Base-by-base conservation (phyloP, 2,113 vertebrate genomes). In the Hiodon tergisus region DNA sequence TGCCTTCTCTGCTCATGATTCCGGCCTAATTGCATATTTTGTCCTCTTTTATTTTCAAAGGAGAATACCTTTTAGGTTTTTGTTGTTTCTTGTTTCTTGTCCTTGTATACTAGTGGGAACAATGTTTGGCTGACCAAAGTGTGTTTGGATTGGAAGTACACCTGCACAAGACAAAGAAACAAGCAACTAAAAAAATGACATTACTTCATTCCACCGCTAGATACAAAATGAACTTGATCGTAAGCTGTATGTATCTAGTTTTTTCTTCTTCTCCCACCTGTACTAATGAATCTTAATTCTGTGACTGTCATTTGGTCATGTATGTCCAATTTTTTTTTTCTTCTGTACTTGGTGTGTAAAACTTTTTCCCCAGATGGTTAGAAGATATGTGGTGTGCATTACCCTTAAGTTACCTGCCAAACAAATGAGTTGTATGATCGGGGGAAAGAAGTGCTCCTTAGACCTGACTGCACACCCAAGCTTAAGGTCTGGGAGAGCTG, bases 41-140 rank as follows among this genome's bases (percentile, higher is more conserved):
- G 50, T 77, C 69, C 75, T 77, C 69, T 68, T 31, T 77, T 73
- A 72, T 73, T 73, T 60, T 66, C 17, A 61, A 72, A 71, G 59
- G 57, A 67, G 46, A 68, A 7, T 67, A 17, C 72, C 53, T 66
- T 68, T 31, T n/a, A 72, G 13, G 46, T 57, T 47, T 69, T 67
- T n/a, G 31, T 53, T 65, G 17, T 71, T 71, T 50, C 61, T 65
- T 31, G 73, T 55, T 48, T 2, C 55, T 62, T 6, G 31, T 59
- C 53, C 4, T 61, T 67, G 57, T 62, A 46, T 50, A 16, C 10
- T n/a, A 7, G 0, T 61, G 57, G 55, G 46, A 60, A n/a, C 48
- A 8, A 58, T 48, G 31, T 13, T 4, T 46, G 6, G 57, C 55
- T 50, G 52, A 55, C 53, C 9, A 55, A 55, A 75, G 54, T 48